A percentile compares a stretch with the other conserved stretches of the same genome.
Evolutionary conservation across 2,888 invertebrate species (phyloP).

Genomic region (Papilio gigon): DNA sequence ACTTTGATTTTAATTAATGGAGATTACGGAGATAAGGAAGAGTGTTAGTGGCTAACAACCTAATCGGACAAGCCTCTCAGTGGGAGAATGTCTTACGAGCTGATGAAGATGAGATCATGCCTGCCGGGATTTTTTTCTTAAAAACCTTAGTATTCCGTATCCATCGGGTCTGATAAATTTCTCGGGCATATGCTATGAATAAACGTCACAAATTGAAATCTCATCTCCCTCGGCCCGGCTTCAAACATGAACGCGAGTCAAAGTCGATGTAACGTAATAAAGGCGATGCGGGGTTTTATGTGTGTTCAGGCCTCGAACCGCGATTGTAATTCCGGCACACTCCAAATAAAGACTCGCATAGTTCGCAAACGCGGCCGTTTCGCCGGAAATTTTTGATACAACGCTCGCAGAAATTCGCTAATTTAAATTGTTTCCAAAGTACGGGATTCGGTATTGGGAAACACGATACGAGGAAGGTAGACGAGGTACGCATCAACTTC

Average conservation of each 20-base stretch:
- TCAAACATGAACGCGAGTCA: constrained; percentile 20
- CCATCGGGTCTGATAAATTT: too few species aligned
- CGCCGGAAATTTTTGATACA: constrained; percentile 18
- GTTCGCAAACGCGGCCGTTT: constrained; percentile 3
- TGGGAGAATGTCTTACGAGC: too few species aligned
- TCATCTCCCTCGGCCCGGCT: constrained; percentile 11
- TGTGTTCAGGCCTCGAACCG: constrained; percentile 13
- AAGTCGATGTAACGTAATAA: constrained; percentile 36
- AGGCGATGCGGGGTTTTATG: constrained; percentile 22
- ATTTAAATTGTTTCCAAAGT: constrained; percentile 28
- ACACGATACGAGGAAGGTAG: background rate
- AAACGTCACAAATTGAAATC: constrained; percentile 35
- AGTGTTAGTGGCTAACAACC: too few species aligned
- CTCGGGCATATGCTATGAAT: too few species aligned
- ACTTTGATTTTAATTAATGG: background rate
- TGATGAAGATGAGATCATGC: too few species aligned
- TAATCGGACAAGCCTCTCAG: too few species aligned
- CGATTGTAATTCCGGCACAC: constrained; percentile 20
- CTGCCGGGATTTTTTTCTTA: too few species aligned
- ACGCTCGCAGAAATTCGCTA: constrained; percentile 17
- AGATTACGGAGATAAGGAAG: too few species aligned
- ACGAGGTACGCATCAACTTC: background rate
- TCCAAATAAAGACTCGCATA: constrained; percentile 24
- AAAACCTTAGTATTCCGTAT: too few species aligned
- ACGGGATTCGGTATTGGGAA: constrained; percentile 9